Base-by-base conservation (phyloP, 2,888 invertebrate species). In the Vanessa cardui region DNA sequence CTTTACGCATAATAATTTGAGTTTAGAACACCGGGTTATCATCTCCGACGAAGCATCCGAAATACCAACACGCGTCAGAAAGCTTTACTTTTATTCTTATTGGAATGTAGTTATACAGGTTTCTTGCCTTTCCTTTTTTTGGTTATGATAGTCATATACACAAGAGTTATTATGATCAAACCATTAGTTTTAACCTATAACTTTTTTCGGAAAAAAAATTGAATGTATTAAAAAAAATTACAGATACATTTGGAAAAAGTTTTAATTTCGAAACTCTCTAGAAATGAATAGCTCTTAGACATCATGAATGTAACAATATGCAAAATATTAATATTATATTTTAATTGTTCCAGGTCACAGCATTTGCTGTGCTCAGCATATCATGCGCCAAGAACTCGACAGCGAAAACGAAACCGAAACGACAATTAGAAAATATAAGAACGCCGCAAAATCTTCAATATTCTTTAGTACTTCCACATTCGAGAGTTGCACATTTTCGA, bases 361-460 rank as follows among this genome's bases (percentile, higher is more conserved):
- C 94, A 79, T 86, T 92, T 82, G 88, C 94, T 87, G 90, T 94
- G 86, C 92, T 93, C 86, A 88, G 87, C 83, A 81, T 89, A 82
- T 83, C 92, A 78, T 87, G 88, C 72, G 92, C 93, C 68, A 92
- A 91, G 74, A 92, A 92, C 78, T 76, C 90, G 62, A 92, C 92
- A 62, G 76, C 87, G 72, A 91, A 91, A 87, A 81, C 90, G 82
- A 94, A 94, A 84, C 94, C 94, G 76, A 79, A 79, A 80, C 89
- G 94, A 84, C 92, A 92, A 73, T 80, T 93, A 76, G 93, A 94
- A 54, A 93, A 87, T 74, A 92, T 91, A 73, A 86, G 94, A 79
- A 92, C 93, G 46, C 94, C 94, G 70, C 91, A 94, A 76, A 94
- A 94, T 75, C 81, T 94, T 59, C 94, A 94, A 74, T 94, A 94